A percentile compares a stretch with the other conserved stretches of the same genome.
Evolutionary conservation across 1,140 invertebrate species (phyloP).

Genomic region (Heliconius nattereri): DNA sequence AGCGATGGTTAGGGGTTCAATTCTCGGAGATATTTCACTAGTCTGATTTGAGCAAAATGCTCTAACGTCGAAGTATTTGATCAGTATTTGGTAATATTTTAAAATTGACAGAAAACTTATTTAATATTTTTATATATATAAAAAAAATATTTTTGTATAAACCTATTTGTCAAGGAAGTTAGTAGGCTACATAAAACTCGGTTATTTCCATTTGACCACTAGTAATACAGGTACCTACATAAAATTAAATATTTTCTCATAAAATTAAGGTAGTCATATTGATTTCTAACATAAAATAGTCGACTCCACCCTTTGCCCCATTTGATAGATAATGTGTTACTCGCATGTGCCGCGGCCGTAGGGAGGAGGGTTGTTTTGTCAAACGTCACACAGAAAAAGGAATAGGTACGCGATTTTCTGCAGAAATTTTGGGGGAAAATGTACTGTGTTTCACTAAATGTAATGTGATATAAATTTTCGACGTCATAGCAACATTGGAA

Average conservation of each 20-base stretch:
- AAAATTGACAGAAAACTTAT: no score
- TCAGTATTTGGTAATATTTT: background rate
- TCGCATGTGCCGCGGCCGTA: conserved; percentile 57
- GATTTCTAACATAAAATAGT: background rate
- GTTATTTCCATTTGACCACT: no score
- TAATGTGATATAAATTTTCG: background rate
- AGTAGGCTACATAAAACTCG: no score
- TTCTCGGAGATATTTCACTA: no score
- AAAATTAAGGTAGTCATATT: background rate
- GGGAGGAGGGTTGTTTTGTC: conserved; percentile 67
- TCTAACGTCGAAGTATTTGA: no score
- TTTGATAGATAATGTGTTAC: conserved; percentile 77
- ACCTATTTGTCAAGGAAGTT: no score
- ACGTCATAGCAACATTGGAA: background rate
- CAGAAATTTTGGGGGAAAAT: conserved; percentile 7
- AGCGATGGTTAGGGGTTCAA: background rate
- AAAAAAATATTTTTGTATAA: no score
- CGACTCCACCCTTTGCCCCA: conserved; percentile 52
- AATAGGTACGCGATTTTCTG: conserved; percentile 25
- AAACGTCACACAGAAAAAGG: conserved; percentile 55
- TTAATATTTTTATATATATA: no score
- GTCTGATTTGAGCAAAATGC: no score
- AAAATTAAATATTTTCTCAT: no score
- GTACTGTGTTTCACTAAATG: background rate
- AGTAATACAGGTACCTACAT: no score